Percentiles rank a stretch among this genome's conserved stretches.
Evolutionary conservation across 2,113 vertebrate species (phyloP).

Genomic region (Tachysurus vachellii): DNA sequence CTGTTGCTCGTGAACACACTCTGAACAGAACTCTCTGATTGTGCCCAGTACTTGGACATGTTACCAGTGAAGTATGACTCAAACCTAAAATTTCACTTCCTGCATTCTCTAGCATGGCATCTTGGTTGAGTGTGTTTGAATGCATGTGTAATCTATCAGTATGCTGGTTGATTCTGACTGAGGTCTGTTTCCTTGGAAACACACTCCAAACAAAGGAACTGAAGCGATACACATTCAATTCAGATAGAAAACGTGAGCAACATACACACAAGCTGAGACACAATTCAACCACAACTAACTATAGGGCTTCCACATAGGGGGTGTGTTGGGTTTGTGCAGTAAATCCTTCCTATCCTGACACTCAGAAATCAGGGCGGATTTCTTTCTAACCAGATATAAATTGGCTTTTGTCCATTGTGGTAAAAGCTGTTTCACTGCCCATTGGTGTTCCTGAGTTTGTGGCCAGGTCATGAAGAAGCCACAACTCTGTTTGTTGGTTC

Average conservation of each 20-base stretch:
- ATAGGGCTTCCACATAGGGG: neutral
- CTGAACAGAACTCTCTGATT: neutral
- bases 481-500: neutral
- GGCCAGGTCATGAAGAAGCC: neutral
- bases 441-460: neutral
- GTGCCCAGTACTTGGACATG: neutral
- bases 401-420: neutral
- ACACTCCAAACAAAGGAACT: constrained; percentile 14
- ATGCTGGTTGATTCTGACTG: constrained; percentile 29
- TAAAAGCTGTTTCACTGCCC: neutral
- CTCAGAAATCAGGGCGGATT: neutral
- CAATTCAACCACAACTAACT: neutral
- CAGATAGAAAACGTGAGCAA: neutral
- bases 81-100: neutral
- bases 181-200: constrained; percentile 44
- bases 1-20: neutral
- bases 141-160: constrained; percentile 9
- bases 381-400: neutral
- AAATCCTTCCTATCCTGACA: neutral
- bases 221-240: constrained; percentile 29
- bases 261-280: neutral
- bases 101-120: neutral
- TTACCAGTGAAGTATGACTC: neutral
- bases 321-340: neutral
- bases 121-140: constrained; percentile 16